Conservation (phyloP, 2,113 vertebrate species). For the Hippopotamus amphibius region DNA sequence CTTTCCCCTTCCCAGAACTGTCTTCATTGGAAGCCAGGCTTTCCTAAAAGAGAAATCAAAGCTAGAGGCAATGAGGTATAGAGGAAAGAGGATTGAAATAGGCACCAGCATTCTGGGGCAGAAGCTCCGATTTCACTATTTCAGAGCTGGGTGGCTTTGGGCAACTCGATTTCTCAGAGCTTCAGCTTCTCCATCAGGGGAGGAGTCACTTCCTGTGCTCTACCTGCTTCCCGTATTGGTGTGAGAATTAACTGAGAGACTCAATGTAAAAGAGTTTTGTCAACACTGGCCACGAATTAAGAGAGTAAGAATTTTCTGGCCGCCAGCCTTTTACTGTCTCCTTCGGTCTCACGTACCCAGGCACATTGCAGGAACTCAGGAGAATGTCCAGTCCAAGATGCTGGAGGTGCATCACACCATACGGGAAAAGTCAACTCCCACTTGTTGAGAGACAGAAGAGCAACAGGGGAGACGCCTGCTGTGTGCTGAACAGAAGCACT, state of each 20-base stretch:
- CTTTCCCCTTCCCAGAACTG: neutral
- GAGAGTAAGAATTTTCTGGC: neutral
- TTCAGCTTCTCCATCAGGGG: neutral
- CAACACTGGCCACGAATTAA: neutral
- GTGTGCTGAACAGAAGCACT: neutral
- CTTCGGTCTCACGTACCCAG: neutral
- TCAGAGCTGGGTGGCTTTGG: neutral
- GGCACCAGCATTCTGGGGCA: neutral
- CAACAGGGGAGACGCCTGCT: neutral
- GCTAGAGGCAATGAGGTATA: neutral
- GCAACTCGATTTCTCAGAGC: neutral
- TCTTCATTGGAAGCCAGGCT: neutral
- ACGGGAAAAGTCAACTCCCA: neutral
- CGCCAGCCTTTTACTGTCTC: neutral
- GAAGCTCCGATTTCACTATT: neutral
- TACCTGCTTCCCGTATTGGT: neutral
- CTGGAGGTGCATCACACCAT: neutral
- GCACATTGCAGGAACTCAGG: neutral
- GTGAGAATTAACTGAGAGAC: neutral
- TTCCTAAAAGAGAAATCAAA: neutral
- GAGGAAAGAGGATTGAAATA: neutral
- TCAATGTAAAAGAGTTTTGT: neutral
- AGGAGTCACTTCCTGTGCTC: neutral
- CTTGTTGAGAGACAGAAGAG: neutral
- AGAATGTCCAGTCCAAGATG: neutral